phyloP scores from a whole-genome alignment of 2,888 invertebrate species.

The Idaea aversata region DNA sequence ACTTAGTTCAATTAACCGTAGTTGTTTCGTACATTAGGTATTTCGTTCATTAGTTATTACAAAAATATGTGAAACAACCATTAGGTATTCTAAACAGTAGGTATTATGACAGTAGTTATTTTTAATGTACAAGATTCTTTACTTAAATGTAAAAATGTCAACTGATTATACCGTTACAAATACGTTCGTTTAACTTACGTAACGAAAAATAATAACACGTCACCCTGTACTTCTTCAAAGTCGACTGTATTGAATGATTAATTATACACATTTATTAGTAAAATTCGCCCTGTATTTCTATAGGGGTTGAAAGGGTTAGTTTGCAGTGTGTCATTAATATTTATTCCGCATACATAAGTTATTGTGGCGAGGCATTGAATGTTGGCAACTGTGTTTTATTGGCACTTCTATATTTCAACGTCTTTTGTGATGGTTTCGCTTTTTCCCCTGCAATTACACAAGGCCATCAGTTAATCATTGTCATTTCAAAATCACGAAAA shows the following conservation, averaged over 20 bases:
- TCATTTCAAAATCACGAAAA: conserved; percentile 1
- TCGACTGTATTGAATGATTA: conserved; percentile 56
- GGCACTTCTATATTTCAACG: background rate
- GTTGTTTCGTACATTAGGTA: too few species aligned
- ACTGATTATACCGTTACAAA: background rate
- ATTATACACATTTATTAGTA: conserved; percentile 77
- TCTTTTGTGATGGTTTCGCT: background rate
- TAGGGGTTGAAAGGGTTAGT: conserved; percentile 70
- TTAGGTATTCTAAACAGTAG: too few species aligned
- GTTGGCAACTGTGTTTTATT: conserved; percentile 24
- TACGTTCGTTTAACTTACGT: background rate
- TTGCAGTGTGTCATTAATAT: conserved; percentile 65
- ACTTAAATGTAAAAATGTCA: background rate
- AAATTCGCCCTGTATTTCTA: conserved; percentile 54
- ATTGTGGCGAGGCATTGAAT: conserved; percentile 50
- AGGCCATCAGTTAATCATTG: too few species aligned
- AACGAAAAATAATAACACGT: conserved; percentile 13
- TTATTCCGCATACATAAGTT: conserved; percentile 69
- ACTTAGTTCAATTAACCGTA: too few species aligned
- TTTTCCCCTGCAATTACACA: too few species aligned
- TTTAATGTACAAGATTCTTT: background rate
- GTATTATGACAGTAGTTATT: too few species aligned
- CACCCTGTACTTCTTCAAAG: conserved; percentile 40
- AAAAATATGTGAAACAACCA: too few species aligned
- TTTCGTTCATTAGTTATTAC: too few species aligned